These are phyloP conservation scores for Vulpes ferrilata DNA, from an alignment of 2,113 vertebrate genomes.

Conservation along the genomic window DNA sequence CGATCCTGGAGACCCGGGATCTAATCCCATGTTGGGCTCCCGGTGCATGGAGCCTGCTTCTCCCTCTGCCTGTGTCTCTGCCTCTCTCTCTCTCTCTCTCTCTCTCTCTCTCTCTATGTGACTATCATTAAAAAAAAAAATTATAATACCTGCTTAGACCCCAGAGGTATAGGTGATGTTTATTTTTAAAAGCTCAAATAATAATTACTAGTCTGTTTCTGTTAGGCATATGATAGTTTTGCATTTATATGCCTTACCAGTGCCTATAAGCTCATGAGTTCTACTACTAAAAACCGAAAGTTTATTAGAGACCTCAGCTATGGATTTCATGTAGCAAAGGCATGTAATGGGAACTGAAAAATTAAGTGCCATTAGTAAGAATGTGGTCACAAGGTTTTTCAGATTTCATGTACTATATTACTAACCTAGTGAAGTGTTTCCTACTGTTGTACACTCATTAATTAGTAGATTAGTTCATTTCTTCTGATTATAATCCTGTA, in stretches of 20 bases:
- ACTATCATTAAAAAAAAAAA: no score
- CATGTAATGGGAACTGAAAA: background rate
- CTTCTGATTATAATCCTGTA: background rate
- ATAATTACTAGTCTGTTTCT: background rate
- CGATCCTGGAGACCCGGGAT: no score
- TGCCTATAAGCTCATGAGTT: background rate
- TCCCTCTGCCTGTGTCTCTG: no score
- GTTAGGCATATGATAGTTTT: background rate
- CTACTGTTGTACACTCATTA: background rate
- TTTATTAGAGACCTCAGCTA: background rate
- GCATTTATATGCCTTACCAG: background rate
- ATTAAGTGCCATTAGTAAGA: background rate
- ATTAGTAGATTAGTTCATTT: background rate
- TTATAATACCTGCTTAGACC: background rate
- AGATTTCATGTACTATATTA: background rate
- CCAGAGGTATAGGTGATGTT: background rate
- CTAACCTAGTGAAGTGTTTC: background rate
- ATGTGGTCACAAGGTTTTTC: background rate
- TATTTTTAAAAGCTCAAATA: background rate
- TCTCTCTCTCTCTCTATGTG: no score
- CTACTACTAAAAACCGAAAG: background rate
- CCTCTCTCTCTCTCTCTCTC: no score
- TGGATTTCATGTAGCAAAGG: slow-evolving; percentile 37
- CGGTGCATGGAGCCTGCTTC: no score
- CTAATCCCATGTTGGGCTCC: no score